These are phyloP conservation scores for Drosophila subpulchrella DNA, from an alignment of 1,140 invertebrate species.

Conservation along the genomic window DNA sequence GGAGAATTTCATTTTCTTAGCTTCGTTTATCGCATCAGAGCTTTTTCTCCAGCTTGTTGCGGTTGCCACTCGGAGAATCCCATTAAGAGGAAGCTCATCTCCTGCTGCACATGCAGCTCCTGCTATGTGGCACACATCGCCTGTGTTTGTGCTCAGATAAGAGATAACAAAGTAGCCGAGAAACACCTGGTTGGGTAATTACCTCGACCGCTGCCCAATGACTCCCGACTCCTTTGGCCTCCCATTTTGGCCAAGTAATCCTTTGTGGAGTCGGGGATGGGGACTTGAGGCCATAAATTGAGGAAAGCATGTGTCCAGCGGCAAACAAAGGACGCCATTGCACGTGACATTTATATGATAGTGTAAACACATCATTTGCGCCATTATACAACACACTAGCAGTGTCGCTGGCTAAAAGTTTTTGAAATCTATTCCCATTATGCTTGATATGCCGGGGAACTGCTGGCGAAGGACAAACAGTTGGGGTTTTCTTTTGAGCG, in stretches of 20 bases:
- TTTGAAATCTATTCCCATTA: constrained; percentile 79
- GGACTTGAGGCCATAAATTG: constrained; percentile 56
- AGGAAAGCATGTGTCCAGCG: constrained; percentile 53
- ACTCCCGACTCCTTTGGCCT: constrained; percentile 6
- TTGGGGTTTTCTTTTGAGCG: constrained; percentile 41
- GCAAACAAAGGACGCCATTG: constrained; percentile 74
- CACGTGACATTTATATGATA: constrained; percentile 83
- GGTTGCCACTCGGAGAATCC: constrained; percentile 48
- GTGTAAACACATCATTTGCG: constrained; percentile 83
- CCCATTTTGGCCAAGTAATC: constrained; percentile 46
- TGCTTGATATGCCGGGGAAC: constrained; percentile 58
- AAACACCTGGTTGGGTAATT: constrained; percentile 61
- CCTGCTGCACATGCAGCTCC: constrained; percentile 40
- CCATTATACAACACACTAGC: constrained; percentile 74
- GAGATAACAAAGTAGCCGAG: constrained; percentile 65
- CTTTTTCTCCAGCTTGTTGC: constrained; percentile 22
- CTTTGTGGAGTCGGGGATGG: constrained; percentile 36
- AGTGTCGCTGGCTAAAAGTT: constrained; percentile 64
- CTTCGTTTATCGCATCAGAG: constrained; percentile 35
- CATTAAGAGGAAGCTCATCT: constrained; percentile 53
- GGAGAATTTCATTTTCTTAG: constrained; percentile 45
- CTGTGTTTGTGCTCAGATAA: constrained; percentile 54
- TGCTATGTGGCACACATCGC: neutral
- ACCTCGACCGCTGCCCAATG: constrained; percentile 27
- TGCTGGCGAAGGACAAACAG: constrained; percentile 39